Evolutionary conservation across 2,113 vertebrate genomes (phyloP).

Genomic region (Hymenochirus boettgeri): DNA sequence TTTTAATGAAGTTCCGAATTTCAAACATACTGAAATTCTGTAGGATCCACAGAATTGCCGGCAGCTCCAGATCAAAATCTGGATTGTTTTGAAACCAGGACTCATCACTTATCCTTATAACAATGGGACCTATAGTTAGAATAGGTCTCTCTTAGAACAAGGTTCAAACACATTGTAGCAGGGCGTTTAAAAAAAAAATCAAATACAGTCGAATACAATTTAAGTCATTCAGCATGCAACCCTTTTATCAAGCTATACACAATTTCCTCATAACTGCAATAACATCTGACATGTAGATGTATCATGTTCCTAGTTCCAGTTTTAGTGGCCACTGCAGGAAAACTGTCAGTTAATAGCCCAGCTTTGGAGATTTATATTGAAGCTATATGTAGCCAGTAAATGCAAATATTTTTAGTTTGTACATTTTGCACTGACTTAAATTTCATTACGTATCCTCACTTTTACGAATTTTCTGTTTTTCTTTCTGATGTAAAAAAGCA

Average conservation of each 20-base stretch:
- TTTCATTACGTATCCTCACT: constrained; percentile 29
- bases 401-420: constrained; percentile 32
- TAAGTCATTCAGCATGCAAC: constrained; percentile 18
- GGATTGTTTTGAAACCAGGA: no score
- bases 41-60: no score
- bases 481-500: constrained; percentile 30
- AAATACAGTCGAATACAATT: no score
- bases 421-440: constrained; percentile 33
- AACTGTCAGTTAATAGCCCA: constrained; percentile 30
- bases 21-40: no score
- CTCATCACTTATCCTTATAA: no score
- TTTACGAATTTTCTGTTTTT: constrained; percentile 28
- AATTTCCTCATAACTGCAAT: constrained; percentile 23
- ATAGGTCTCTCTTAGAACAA: no score
- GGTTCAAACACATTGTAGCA: no score
- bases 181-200: no score
- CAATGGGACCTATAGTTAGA: no score
- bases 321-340: constrained; percentile 32
- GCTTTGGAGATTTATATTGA: constrained; percentile 34
- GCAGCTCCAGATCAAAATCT: no score
- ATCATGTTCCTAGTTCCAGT: constrained; percentile 34
- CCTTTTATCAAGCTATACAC: constrained; percentile 23
- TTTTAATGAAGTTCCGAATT: no score
- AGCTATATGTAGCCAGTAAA: constrained; percentile 30
- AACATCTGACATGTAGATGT: constrained; percentile 36